Percentiles rank a stretch among this genome's conserved stretches.
These are phyloP conservation scores for Cosmia pyralina DNA, from an alignment of 2,888 invertebrate genomes.

Conservation along the genomic window DNA sequence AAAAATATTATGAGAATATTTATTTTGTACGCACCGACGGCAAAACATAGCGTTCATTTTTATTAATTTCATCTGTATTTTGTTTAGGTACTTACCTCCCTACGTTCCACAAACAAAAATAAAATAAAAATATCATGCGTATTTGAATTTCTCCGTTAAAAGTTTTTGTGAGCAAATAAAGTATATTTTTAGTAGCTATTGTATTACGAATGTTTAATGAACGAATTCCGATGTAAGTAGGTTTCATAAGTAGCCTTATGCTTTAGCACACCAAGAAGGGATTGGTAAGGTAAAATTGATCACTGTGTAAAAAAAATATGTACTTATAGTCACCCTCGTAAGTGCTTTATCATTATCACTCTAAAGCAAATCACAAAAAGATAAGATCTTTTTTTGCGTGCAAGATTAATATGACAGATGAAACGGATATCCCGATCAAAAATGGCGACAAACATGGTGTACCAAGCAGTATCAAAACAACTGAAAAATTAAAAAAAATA, in stretches of 20 bases:
- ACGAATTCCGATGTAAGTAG: constrained; percentile 19
- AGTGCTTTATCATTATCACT: constrained; percentile 2
- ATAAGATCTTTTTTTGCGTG: neutral
- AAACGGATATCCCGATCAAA: neutral
- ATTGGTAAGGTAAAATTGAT: constrained; percentile 18
- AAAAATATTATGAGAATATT: constrained; percentile 16
- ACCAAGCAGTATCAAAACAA: neutral
- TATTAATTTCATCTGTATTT: neutral
- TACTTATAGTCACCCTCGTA: neutral
- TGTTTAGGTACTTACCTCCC: neutral
- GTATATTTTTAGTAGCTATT: constrained; percentile 28
- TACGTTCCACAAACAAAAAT: neutral
- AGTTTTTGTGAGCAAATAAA: constrained; percentile 38
- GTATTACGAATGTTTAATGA: constrained; percentile 29
- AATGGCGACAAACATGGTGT: too few species aligned
- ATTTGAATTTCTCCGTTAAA: neutral
- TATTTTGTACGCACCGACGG: neutral
- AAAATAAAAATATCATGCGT: too few species aligned
- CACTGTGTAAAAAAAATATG: constrained; percentile 21
- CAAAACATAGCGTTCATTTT: neutral
- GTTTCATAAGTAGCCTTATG: constrained; percentile 36
- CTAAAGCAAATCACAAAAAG: neutral
- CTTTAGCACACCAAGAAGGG: constrained; percentile 19
- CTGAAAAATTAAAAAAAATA: neutral
- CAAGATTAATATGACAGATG: neutral